Percentiles rank a stretch among this genome's conserved stretches.
Evolutionary conservation across 2,113 vertebrate species (phyloP).

Genomic region (Pseudois nayaur): DNA sequence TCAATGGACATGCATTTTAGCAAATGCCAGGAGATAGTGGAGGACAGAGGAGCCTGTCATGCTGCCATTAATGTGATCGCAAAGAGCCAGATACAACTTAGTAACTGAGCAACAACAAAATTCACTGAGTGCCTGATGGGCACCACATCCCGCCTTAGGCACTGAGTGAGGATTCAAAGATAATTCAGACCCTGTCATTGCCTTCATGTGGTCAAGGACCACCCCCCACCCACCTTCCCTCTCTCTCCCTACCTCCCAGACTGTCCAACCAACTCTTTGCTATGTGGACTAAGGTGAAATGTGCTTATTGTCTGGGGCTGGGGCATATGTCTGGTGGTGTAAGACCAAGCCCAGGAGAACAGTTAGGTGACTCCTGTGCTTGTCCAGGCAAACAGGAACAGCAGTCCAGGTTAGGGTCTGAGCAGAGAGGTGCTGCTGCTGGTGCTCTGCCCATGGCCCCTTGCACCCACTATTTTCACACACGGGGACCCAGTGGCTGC

Average conservation of each 20-base stretch:
- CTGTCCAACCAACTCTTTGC: not conserved
- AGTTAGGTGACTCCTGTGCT: not conserved
- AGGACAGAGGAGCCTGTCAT: not conserved
- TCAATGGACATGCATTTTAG: not conserved
- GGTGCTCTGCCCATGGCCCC: not conserved
- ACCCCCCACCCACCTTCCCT: rapidly evolving
- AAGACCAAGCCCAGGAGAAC: not conserved
- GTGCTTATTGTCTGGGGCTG: not conserved
- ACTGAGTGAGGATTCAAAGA: not conserved
- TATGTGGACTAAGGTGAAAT: not conserved
- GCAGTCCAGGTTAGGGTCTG: not conserved
- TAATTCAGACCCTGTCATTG: not conserved
- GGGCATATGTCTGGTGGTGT: not conserved
- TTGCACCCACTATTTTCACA: not conserved
- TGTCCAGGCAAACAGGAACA: not conserved
- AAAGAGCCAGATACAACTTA: not conserved
- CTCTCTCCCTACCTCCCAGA: not conserved
- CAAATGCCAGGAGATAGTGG: not conserved
- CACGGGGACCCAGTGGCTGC: rapidly evolving
- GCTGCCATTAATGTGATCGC: not conserved
- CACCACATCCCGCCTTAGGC: not conserved
- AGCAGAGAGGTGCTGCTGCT: not conserved
- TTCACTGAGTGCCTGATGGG: not conserved
- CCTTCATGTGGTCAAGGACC: not conserved
- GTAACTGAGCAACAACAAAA: not conserved